Percentiles rank a stretch among this genome's conserved stretches.
Evolutionary conservation across 2,113 vertebrate genomes (phyloP).

Genomic region (Seriola rivoliana): DNA sequence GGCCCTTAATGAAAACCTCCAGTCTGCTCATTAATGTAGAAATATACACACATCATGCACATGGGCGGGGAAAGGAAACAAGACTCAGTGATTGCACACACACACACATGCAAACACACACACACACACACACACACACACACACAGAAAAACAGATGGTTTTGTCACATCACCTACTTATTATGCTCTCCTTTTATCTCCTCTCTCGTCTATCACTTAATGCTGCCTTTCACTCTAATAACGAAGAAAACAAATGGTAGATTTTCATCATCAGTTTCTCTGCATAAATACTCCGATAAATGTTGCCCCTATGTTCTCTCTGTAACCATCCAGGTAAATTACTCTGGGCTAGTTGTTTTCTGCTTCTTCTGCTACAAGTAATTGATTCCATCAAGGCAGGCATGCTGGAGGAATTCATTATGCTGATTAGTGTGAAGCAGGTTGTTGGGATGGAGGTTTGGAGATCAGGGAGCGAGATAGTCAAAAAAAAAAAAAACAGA

Average conservation of each 20-base stretch:
- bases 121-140: constrained; percentile 3
- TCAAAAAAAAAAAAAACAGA: constrained; percentile 16
- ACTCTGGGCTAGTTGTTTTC: constrained; percentile 34
- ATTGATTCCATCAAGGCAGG: constrained; percentile 66
- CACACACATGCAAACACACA: constrained; percentile 5
- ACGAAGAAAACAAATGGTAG: constrained; percentile 41
- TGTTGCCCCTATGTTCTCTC: neutral
- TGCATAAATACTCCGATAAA: constrained; percentile 28
- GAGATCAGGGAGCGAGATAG: constrained; percentile 19
- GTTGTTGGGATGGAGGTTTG: constrained; percentile 44
- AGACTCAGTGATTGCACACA: neutral
- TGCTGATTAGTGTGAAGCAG: constrained; percentile 58
- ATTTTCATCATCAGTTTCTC: constrained; percentile 29
- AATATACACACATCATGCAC: constrained; percentile 51
- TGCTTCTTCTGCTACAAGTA: constrained; percentile 33
- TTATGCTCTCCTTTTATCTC: constrained; percentile 41
- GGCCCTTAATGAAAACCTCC: constrained; percentile 73
- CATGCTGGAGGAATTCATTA: constrained; percentile 65
- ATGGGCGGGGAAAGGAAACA: constrained; percentile 8
- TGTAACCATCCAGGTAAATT: constrained; percentile 16
- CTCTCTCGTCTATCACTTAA: constrained; percentile 12
- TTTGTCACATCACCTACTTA: constrained; percentile 48
- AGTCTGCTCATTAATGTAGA: constrained; percentile 69
- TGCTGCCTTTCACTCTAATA: constrained; percentile 12
- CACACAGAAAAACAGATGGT: constrained; percentile 46